Base-by-base conservation (phyloP, 2,888 invertebrate genomes). In the Idaea biselata region DNA sequence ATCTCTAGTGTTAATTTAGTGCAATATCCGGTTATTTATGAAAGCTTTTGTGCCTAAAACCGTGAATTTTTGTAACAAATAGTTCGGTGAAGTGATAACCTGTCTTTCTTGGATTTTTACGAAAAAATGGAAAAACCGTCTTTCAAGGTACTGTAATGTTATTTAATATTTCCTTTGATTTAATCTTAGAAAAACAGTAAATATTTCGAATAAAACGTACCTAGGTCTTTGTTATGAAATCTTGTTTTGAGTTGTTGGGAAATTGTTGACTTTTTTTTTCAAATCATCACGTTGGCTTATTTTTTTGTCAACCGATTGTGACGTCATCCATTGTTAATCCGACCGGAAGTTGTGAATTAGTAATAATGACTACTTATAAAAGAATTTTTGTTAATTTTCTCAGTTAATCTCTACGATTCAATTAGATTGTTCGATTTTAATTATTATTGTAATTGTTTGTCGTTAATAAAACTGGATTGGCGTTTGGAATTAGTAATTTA, bases 111-210 rank as follows among this genome's bases (percentile, higher is more conserved):
- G 76, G 85, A 87, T 85, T 86, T 86, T 68, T 73, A 74, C 71
- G 69, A 76, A 80, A 71, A 91, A 71, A 91, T 92, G 91, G 91
- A 91, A 73, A 91, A 90, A 77, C 91, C 91, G 53, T 81, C 90
- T 18, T 90, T 81, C 75, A 90, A 91, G 89, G 91, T 91, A 79
- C 44, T 72, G 73, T 71, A 57, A 57, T 56, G 61, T 16, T 60
- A 32, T n/a, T n/a, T n/a, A n/a, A n/a, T n/a, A n/a, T 44, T 44
- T 44, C 14, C 44, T 44, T 44, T 14, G 44, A 14, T 44, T 14
- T 14, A 14, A 11, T 44, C 44, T n/a, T 44, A 44, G 44, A 44
- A 44, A 44, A 44, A 44, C 44, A 44, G 44, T 44, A 44, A 44
- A 44, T 14, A 44, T 44, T 11, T 14, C 44, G 1, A 11, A 32